These are phyloP conservation scores for Agelastica alni DNA, from an alignment of 2,888 invertebrate genomes.

Conservation along the genomic window DNA sequence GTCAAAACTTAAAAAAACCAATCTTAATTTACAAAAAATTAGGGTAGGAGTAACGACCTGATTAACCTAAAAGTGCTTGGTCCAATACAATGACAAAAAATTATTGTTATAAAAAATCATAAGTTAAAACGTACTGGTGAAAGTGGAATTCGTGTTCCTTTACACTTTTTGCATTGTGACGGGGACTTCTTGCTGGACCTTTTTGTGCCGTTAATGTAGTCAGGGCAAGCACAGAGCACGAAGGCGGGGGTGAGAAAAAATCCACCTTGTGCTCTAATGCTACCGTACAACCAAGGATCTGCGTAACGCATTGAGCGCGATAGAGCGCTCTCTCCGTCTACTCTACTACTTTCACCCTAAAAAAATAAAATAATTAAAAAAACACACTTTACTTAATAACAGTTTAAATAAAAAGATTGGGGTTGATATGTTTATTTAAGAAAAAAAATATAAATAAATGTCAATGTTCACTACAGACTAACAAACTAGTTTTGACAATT, in stretches of 20 bases:
- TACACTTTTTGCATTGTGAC: slow-evolving; percentile 81
- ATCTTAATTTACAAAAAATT: too few relatives aligned
- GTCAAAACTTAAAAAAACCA: too few relatives aligned
- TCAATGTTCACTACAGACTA: too few relatives aligned
- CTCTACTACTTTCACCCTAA: slow-evolving; percentile 45
- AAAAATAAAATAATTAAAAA: slow-evolving; percentile 22
- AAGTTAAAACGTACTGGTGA: slow-evolving; percentile 57
- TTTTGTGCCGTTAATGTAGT: slow-evolving; percentile 78
- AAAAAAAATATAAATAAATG: too few relatives aligned
- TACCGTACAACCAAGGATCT: slow-evolving; percentile 85
- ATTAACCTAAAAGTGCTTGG: too few relatives aligned
- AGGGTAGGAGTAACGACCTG: too few relatives aligned
- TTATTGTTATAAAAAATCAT: too few relatives aligned
- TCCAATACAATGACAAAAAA: too few relatives aligned
- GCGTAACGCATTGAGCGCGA: slow-evolving; percentile 85
- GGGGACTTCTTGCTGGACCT: slow-evolving; percentile 74
- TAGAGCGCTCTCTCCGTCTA: slow-evolving; percentile 70
- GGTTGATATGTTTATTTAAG: too few relatives aligned
- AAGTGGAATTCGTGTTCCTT: slow-evolving; percentile 76
- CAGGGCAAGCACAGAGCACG: slow-evolving; percentile 80
- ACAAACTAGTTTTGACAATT: too few relatives aligned
- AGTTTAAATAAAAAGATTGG: too few relatives aligned
- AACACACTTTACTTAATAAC: too few relatives aligned
- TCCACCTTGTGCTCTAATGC: slow-evolving; percentile 56
- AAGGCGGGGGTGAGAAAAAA: slow-evolving; percentile 65